These are phyloP conservation scores for Tyrannus savana DNA, from an alignment of 2,113 vertebrate genomes.

Conservation along the genomic window DNA sequence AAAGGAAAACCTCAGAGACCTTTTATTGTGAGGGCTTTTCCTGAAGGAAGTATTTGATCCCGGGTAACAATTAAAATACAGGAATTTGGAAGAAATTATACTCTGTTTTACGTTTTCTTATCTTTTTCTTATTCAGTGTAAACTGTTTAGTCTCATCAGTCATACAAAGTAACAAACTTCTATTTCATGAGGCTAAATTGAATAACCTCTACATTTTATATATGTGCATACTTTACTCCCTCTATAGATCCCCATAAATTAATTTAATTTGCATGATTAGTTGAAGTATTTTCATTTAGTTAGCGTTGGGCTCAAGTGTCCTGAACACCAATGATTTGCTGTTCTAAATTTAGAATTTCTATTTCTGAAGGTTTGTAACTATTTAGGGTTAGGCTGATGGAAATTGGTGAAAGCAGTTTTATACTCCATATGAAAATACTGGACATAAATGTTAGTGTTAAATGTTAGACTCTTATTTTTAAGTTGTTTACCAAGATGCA, in stretches of 20 bases:
- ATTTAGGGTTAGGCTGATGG: not conserved
- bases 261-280: not conserved
- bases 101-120: not conserved
- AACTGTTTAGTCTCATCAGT: not conserved
- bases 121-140: not conserved
- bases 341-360: not conserved
- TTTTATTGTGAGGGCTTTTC: not conserved
- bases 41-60: not conserved
- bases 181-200: not conserved
- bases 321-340: not conserved
- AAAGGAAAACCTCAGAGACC: not conserved
- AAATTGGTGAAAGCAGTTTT: not conserved
- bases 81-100: not conserved
- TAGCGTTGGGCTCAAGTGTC: not conserved
- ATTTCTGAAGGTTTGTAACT: not conserved
- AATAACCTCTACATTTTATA: not conserved
- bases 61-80: not conserved
- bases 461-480: not conserved
- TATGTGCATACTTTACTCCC: not conserved
- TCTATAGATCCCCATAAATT: not conserved
- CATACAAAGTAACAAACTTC: not conserved
- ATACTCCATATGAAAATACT: not conserved
- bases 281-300: not conserved
- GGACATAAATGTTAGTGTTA: not conserved
- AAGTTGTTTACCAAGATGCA: not conserved